A percentile compares a stretch with the other conserved stretches of the same genome.
phyloP scores from a whole-genome alignment of 1,140 invertebrate species.

The Panagrolaimus sp. region DNA sequence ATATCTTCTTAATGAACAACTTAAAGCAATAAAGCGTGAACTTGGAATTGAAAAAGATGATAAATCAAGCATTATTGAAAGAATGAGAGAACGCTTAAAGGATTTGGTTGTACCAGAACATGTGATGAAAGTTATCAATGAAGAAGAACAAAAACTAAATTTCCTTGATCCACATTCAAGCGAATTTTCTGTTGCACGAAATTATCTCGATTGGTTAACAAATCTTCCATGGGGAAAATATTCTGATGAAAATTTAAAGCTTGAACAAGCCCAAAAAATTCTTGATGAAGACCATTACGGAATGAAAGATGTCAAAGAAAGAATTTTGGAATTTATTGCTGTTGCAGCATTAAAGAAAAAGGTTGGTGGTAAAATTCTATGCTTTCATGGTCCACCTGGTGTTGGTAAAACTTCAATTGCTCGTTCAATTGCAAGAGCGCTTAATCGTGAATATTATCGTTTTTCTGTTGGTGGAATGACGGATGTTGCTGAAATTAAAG shows the following conservation, averaged over 20 bases:
- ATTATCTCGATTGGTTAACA: conserved; percentile 98
- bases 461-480: conserved; percentile 99
- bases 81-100: conserved; percentile 82
- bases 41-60: conserved; percentile 97
- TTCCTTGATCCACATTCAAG: conserved; percentile 96
- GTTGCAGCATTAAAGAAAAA: conserved; percentile 89
- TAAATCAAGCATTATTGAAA: conserved; percentile 95
- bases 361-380: conserved; percentile 96
- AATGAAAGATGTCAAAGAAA: conserved; percentile 98
- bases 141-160: conserved; percentile 87
- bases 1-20: conserved; percentile 92
- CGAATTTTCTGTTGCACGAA: conserved; percentile 74
- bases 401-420: conserved; percentile 97
- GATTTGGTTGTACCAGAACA: conserved; percentile 78
- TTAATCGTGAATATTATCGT: conserved; percentile 74
- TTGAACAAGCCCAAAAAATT: conserved; percentile 76
- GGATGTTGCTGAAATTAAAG: conserved; percentile 98
- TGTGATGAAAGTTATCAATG: conserved; percentile 89
- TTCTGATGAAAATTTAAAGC: conserved; percentile 82
- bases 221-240: conserved; percentile 91
- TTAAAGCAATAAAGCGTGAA: conserved; percentile 98
- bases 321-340: conserved; percentile 97
- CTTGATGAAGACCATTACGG: conserved; percentile 97
- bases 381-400: conserved; percentile 95
- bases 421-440: conserved; percentile 84